Base-by-base conservation (phyloP, 2,113 vertebrate species). In the Ceuthmochares aereus region DNA sequence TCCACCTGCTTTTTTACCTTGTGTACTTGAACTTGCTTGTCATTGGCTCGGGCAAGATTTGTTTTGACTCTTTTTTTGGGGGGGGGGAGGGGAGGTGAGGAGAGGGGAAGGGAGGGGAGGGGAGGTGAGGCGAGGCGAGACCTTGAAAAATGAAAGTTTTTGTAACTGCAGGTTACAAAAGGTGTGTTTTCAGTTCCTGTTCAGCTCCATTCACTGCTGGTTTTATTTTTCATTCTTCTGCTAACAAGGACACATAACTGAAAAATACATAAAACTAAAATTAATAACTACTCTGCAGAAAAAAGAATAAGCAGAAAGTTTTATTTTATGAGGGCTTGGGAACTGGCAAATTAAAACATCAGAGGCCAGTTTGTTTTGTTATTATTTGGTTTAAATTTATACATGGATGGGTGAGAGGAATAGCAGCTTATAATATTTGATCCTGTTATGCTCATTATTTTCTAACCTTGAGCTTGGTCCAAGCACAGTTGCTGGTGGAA, bases 371-470 rank as follows among this genome's bases (percentile, higher is more conserved):
- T 96, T 96, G 85, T 83, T 97, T 97, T 95, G 84, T 96, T 97
- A 93, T 96, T 95, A 84, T 95, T 97, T 94, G 76, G 72, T 96
- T 97, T 97, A 97, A 97, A 98, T 97, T 97, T 97, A 96, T 95
- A 95, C 54, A 23, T 60, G 81, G 66, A 89, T 96, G 95, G 73
- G 87, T 93, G 69, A 96, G 93, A 97, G 86, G 94, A 87, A 97
- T 96, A 81, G 76, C 87, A 96, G 86, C 9, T 96, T 97, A 95
- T 37, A 96, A 89, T 93, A 92, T 93, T 76, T 92, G 84, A 96
- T 97, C 94, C 87, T 95, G 73, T 37, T 42, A 85, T 47, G 84
- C 77, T 84, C 83, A 91, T 96, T 95, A 84, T 96, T 97, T 97
- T 94, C 94, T 78, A 87, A 93, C 75, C 73, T 91, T 96, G 92